Evolutionary conservation across 2,113 vertebrate species (phyloP).

Genomic region (Phoenicopterus ruber): DNA sequence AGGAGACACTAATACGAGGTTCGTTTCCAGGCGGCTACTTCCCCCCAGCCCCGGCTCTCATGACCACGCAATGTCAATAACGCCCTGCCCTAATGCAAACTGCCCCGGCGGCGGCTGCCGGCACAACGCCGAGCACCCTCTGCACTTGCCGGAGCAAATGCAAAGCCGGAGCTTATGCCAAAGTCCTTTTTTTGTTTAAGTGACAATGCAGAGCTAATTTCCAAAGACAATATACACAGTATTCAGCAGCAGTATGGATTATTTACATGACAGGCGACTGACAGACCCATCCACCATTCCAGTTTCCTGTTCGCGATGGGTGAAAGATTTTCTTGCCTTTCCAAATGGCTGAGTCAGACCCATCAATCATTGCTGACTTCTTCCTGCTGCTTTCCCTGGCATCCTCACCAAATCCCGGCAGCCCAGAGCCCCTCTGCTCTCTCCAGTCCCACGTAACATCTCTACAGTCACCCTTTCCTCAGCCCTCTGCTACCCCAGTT

Average conservation of each 20-base stretch:
- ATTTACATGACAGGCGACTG: not conserved
- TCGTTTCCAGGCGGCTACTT: not conserved
- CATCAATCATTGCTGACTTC: not conserved
- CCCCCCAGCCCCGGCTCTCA: not conserved
- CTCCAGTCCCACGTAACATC: not conserved
- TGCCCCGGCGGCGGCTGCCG: not conserved
- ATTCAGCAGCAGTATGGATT: not conserved
- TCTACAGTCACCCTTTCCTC: not conserved
- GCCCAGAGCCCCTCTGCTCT: not conserved
- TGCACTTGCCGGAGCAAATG: accelerated
- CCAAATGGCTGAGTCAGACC: not conserved
- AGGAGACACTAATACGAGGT: not conserved
- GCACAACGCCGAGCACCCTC: not conserved
- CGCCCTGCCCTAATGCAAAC: not conserved
- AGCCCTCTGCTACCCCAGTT: not conserved
- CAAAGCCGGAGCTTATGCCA: not conserved
- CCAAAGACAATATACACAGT: not conserved
- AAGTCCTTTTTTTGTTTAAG: not conserved
- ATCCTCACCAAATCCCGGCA: not conserved
- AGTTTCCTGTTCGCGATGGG: not conserved
- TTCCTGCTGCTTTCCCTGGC: not conserved
- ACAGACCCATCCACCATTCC: not conserved
- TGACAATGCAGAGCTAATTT: not conserved
- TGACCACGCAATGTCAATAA: not conserved
- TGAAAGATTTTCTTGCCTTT: not conserved